Base-by-base conservation (phyloP, 2,113 vertebrate species). In the Pluvialis apricaria region DNA sequence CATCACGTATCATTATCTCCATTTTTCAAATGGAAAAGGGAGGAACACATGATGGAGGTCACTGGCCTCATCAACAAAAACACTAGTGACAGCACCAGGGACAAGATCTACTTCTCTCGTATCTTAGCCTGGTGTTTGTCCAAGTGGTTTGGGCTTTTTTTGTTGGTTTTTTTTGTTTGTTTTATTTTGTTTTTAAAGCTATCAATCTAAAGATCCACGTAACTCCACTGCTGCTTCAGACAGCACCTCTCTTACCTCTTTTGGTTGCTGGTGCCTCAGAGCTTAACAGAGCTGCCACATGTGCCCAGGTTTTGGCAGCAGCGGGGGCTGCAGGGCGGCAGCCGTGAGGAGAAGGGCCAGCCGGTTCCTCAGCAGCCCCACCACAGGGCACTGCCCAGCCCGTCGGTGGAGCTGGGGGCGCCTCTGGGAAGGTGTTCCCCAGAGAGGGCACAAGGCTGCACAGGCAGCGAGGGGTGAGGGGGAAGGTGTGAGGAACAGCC, bases 361-460 rank as follows among this genome's bases (percentile, higher is more conserved):
- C 40, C 6, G 0, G 42, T 58, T 57, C 60, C 76, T 26, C 44
- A 16, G 2, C 1, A 0, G 47, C 38, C 22, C 36, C 62, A 5
- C 13, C 49, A 25, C 49, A 25, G 49, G 49, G 49, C 49, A 24
- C 49, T 20, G 21, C 10, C 52, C 42, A 10, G 18, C 22, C 61
- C 1, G 2, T 2, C 58, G 10, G 51, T 0, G 5, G 9, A 6
- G 52, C 32, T 26, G n/a, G 24, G 2, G 31, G 36, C 2, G 0
- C 19, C 54, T 2, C 25, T 5, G 12, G 17, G 15, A 12, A 25
- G 19, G 7, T 5, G 0, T 7, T 38, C 68, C 9, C 34, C 38
- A 11, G 14, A 31, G 18, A 13, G 15, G 38, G 32, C 31, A 24
- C 4, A 28, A 11, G 1, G 6, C 11, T 1, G 6, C 52, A 28